A percentile compares a stretch with the other conserved stretches of the same genome.
Evolutionary conservation across 2,888 invertebrate genomes (phyloP).

Genomic region (Capitulum mitella): DNA sequence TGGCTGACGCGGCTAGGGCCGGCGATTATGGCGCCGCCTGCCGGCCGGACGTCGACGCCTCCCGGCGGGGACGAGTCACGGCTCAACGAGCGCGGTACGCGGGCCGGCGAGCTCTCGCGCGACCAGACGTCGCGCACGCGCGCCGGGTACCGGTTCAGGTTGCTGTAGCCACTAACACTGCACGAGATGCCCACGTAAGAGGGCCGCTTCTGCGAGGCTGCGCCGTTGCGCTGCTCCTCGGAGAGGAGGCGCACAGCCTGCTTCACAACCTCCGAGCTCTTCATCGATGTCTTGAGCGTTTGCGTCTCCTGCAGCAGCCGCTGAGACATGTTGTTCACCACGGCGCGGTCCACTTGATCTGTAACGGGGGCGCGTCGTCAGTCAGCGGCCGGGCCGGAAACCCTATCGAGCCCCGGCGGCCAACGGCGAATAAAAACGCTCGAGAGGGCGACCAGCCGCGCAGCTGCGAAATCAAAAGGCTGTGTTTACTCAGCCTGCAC

Average conservation of each 20-base stretch:
- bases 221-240: not conserved
- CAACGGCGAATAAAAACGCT: too few relatives aligned
- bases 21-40: conserved; percentile 29
- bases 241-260: not conserved
- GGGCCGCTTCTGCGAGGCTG: conserved; percentile 46
- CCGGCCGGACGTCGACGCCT: conserved; percentile 28
- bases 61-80: conserved; percentile 37
- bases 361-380: too few relatives aligned
- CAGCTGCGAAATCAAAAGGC: too few relatives aligned
- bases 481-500: too few relatives aligned
- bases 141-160: conserved; percentile 41
- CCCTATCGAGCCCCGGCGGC: too few relatives aligned
- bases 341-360: not conserved
- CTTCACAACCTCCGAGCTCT: conserved; percentile 19
- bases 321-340: not conserved
- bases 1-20: conserved; percentile 33
- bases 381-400: too few relatives aligned
- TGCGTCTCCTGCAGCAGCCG: conserved; percentile 6
- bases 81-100: conserved; percentile 37
- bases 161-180: conserved; percentile 83
- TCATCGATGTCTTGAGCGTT: conserved; percentile 1
- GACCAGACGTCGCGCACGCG: conserved; percentile 55
- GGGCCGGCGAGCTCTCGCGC: conserved; percentile 41
- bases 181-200: conserved; percentile 82
- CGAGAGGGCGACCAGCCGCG: too few relatives aligned